Evolutionary conservation across 2,797 vertebrate species (phyloP), one percentile per base, ranked within the genome.

Genomic region (Pteropus rufus): DNA sequence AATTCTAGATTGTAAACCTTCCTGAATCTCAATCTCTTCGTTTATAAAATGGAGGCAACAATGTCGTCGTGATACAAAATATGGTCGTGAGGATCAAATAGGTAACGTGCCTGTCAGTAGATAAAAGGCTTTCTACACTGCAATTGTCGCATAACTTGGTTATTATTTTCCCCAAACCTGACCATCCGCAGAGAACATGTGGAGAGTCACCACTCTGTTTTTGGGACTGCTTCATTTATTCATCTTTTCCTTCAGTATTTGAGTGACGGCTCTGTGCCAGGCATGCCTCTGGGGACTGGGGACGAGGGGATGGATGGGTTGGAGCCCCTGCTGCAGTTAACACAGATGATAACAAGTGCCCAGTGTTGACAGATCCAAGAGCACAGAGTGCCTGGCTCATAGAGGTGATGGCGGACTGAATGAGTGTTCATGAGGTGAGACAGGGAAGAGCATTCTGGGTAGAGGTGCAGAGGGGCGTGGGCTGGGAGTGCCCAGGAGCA

Each of bases 401-500:
- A 12, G 60, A 82, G 64, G 69, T 64, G 64, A 58, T 6, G 1
- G 10, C 0, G 0, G 56, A 15, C 29, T 7, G 62, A n/a, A 2
- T 19, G 60, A 36, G 31, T 7, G 3, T 75, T 62, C 8, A 2
- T 15, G 1, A 14, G 58, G 29, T 0, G 0, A 49, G 44, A 79
- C 36, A 10, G 41, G 36, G n/a, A 10, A 85, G 73, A 31, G 1
- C 23, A 14, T 60, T 18, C 44, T 31, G 15, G 52, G 34, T 29
- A 49, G 86, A 31, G 44, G 24, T 0, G 4, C 2, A 4, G 67
- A 19, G 31, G 5, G n/a, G 12, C 0, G 0, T 7, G 14, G 44
- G 65, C 58, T 10, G 10, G 4, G 19, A 26, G 56, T n/a, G 23
- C 44, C 39, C 58, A 3, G 69, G 31, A 56, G 62, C 70, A 70